A percentile compares a stretch with the other conserved stretches of the same genome.
Evolutionary conservation across 2,113 vertebrate species (phyloP).

Genomic region (Carassius gibelio): DNA sequence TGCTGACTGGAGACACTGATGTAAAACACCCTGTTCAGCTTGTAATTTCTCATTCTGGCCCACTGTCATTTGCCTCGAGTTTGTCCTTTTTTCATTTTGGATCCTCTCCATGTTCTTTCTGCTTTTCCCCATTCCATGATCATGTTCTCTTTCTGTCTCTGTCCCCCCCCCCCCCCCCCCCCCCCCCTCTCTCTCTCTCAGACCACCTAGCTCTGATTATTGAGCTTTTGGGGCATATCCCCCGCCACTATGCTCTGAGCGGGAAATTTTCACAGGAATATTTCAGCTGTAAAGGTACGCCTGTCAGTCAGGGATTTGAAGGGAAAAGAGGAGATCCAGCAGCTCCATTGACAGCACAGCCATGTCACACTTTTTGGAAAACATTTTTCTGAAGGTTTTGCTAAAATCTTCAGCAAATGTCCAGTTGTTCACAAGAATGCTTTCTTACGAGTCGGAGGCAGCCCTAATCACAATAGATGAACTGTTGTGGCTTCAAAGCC

Average conservation of each 20-base stretch:
- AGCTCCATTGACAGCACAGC: constrained; percentile 47
- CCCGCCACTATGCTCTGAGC: constrained; percentile 89
- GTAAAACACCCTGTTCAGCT: neutral
- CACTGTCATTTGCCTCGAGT: neutral
- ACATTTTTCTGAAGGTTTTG: neutral
- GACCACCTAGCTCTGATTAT: constrained; percentile 80
- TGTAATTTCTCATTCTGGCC: neutral
- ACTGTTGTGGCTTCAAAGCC: constrained; percentile 7
- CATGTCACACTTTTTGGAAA: neutral
- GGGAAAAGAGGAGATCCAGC: constrained; percentile 25
- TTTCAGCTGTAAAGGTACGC: constrained; percentile 96
- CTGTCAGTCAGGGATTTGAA: constrained; percentile 53
- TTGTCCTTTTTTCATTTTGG: neutral
- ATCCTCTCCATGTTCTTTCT: constrained; percentile 22
- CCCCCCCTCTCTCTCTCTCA: constrained; percentile 63
- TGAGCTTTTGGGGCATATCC: constrained; percentile 95
- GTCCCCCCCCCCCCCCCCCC: constrained; percentile 20
- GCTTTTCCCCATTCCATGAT: constrained; percentile 18
- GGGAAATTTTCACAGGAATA: constrained; percentile 99
- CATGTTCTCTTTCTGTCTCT: constrained; percentile 27
- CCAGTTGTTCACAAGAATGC: neutral
- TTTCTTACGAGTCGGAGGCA: neutral
- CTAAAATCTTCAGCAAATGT: neutral
- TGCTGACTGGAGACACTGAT: neutral
- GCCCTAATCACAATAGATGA: neutral